A percentile compares a stretch with the other conserved stretches of the same genome.
phyloP scores from a whole-genome alignment of 2,888 invertebrate genomes.

The Limenitis camilla region DNA sequence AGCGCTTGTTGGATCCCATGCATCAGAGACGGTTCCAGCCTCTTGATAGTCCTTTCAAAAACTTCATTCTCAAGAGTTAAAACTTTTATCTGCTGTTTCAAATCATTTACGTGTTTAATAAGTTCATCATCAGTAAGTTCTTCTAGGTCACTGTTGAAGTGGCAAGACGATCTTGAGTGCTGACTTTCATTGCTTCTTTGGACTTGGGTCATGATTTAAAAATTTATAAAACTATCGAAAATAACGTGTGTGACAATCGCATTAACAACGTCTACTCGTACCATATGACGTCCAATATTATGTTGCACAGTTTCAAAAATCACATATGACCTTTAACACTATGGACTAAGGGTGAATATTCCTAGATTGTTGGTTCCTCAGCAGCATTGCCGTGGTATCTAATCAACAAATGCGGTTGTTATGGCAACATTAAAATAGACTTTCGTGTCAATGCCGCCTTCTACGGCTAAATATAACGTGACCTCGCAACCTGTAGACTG shows the following conservation, averaged over 20 bases:
- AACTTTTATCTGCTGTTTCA: slow-evolving; percentile 45
- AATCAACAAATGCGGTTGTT: slow-evolving; percentile 11
- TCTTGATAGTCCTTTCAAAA: slow-evolving; percentile 60
- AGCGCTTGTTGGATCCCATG: slow-evolving; percentile 60
- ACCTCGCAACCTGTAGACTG: slow-evolving; percentile 11
- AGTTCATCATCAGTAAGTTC: slow-evolving; percentile 52
- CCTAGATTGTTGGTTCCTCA: not conserved
- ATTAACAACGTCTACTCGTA: not conserved
- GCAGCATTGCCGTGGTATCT: not conserved
- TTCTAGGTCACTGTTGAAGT: slow-evolving; percentile 39
- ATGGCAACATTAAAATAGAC: slow-evolving; percentile 14
- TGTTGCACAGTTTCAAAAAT: not conserved
- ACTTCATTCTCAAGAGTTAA: slow-evolving; percentile 69
- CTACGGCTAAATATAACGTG: not conserved
- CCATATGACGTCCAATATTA: not conserved
- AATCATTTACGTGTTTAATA: slow-evolving; percentile 44
- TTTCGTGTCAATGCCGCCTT: slow-evolving; percentile 11
- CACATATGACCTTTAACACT: not conserved
- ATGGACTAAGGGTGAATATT: slow-evolving; percentile 3
- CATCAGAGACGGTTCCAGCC: slow-evolving; percentile 61
- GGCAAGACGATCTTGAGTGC: slow-evolving; percentile 45
- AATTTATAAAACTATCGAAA: slow-evolving; percentile 5
- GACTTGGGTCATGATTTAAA: slow-evolving; percentile 25
- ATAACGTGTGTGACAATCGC: not conserved
- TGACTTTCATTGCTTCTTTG: slow-evolving; percentile 44